Percentiles rank a stretch among this genome's conserved stretches.
These are phyloP conservation scores for Crossaster papposus DNA, from an alignment of 53 echinoderm and acorn worm genomes.

Conservation along the genomic window DNA sequence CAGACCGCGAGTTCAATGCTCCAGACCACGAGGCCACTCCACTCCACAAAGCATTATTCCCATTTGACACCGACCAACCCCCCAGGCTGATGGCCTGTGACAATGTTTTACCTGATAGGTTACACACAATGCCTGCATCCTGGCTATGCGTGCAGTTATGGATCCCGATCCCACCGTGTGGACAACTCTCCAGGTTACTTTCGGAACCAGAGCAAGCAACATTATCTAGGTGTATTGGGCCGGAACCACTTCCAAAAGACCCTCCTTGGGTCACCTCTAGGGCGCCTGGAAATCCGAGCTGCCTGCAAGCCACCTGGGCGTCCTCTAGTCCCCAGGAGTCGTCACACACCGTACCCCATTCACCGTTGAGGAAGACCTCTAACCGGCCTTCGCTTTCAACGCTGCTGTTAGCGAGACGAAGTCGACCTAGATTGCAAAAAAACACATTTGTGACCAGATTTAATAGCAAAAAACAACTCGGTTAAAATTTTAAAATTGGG, in stretches of 20 bases:
- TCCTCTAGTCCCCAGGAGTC: constrained; percentile 60
- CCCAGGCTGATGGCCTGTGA: neutral
- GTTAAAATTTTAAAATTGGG: too few relatives aligned
- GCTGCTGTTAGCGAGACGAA: constrained; percentile 26
- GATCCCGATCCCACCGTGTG: constrained; percentile 23
- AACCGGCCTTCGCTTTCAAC: constrained; percentile 19
- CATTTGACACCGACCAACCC: too few relatives aligned
- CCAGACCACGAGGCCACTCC: too few relatives aligned
- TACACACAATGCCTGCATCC: constrained; percentile 60
- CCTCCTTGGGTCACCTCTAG: neutral
- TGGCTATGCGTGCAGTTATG: constrained; percentile 60
- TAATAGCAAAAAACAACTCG: too few relatives aligned
- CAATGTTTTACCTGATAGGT: neutral
- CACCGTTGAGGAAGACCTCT: constrained; percentile 42
- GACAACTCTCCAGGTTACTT: constrained; percentile 37
- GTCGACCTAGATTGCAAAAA: neutral
- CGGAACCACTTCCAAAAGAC: constrained; percentile 48
- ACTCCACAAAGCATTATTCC: too few relatives aligned
- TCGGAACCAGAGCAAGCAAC: constrained; percentile 57
- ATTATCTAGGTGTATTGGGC: constrained; percentile 54
- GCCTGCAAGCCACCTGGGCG: constrained; percentile 53
- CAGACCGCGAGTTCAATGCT: too few relatives aligned
- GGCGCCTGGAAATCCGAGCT: constrained; percentile 40
- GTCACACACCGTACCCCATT: constrained; percentile 67
- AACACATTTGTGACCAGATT: too few relatives aligned